phyloP scores from a whole-genome alignment of 2,888 invertebrate genomes.

The Acanthosoma haemorrhoidale region DNA sequence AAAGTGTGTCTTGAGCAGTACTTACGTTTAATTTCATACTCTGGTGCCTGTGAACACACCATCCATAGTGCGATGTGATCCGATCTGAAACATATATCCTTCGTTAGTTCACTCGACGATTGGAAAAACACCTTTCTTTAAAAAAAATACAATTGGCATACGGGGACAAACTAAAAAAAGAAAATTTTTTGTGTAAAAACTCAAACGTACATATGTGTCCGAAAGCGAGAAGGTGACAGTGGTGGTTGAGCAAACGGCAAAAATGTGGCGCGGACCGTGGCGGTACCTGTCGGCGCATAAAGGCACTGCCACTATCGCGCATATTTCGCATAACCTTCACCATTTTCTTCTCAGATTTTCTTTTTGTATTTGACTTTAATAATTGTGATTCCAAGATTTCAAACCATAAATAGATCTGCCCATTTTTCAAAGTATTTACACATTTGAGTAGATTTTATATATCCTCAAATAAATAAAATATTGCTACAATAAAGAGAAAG shows the following conservation, averaged over 20 bases:
- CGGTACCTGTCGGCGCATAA: neutral
- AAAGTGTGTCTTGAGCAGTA: too few species aligned
- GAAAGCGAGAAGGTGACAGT: neutral
- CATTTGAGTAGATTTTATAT: neutral
- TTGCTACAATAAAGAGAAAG: neutral
- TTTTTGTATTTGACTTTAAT: neutral
- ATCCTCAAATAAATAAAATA: neutral
- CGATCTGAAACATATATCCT: too few species aligned
- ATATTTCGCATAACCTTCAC: slow-evolving; percentile 6
- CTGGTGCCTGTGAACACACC: too few species aligned
- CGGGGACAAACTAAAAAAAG: neutral
- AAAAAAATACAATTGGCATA: neutral
- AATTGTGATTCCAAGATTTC: neutral
- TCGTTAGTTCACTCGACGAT: too few species aligned
- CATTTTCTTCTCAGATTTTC: too few species aligned
- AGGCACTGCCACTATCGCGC: neutral
- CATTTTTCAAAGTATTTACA: too few species aligned
- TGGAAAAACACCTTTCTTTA: too few species aligned
- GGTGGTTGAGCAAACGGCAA: neutral
- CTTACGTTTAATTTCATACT: too few species aligned
- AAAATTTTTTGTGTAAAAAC: too few species aligned
- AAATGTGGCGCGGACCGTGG: neutral
- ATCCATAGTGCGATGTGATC: too few species aligned
- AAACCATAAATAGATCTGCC: neutral
- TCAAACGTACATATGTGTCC: neutral